Base-by-base conservation (phyloP, 2,888 invertebrate genomes). In the Drosophila kanekoi region DNA sequence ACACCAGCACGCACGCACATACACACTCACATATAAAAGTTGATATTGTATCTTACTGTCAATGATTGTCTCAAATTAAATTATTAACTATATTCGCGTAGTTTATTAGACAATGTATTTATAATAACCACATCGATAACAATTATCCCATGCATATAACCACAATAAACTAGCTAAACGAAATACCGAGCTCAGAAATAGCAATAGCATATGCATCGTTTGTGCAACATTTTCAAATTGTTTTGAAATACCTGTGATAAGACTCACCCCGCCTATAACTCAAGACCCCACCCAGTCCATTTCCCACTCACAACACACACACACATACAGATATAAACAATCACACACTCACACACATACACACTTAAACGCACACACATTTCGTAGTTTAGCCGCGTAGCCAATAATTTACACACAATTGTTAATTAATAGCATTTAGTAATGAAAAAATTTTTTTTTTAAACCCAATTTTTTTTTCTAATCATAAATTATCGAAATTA, bases 171-270 rank as follows among this genome's bases (percentile, higher is more conserved):
- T 44, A 60, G 48, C 18, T 56, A 23, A 49, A 52, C 33, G 43
- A 28, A 57, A 52, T 10, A 48, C 44, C 33, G 35, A 28, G 41
- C 33, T 63, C 63, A 56, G 53, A 52, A 53, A 62, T 48, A 60
- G 33, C 44, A 47, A 28, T 3, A 53, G 28, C n/a, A n/a, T n/a
- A n/a, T n/a, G n/a, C n/a, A 32, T 11, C n/a, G 13, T 54, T 49
- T 11, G 28, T 56, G 51, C 37, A 54, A 45, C 16, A 51, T 58
- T 59, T 59, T 14, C 35, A 45, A 38, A 18, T 59, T 28, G 38
- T 59, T 49, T 47, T 54, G 16, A 63, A 59, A 65, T 61, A 77
- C 70, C 83, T 83, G 83, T 83, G 83, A 83, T 83, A 88, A 77
- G 54, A 59, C 70, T 72, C 70, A 82, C 63, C 67, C 47, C 57